Evolutionary conservation across 1,140 invertebrate species (phyloP), one percentile per base, ranked within the genome.

Genomic region (Globodera ellingtonae): DNA sequence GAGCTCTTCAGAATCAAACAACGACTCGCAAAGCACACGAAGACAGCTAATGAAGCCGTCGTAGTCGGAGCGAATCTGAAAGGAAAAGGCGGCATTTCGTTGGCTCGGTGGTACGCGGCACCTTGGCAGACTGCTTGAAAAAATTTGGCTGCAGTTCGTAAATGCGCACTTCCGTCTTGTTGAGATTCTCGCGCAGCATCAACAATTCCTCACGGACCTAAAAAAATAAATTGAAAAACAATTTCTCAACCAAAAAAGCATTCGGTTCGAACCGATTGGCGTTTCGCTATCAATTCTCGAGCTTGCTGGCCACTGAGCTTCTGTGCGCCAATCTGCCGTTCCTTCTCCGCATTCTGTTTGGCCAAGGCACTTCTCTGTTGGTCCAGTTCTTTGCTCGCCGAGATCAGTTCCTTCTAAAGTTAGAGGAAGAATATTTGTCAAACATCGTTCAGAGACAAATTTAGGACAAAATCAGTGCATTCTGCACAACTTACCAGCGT

Each of bases 291-390:
- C 48, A 81, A 46, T n/a, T 24, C 44, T 10, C 81, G 81, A 48
- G 81, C 81, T 44, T 84, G 59, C 6, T 82, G 82, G 1, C 81
- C 81, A 50, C 79, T 82, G 24, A 82, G 73, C 18, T 79, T 66
- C 50, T 82, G 81, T 15, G 18, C 52, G 21, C 46, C 44, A 70
- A 82, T 82, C 44, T 44, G 13, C 6, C 62, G 13, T 47, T 82
- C 81, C 50, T 84, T 82, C 47, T 67, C 69, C 18, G 44, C 15
- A 24, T 76, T 82, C 9, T 78, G 52, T 6, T 47, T n/a, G n/a
- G 50, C 24, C 47, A 82, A 44, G 15, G 3, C 44, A 9, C 9
- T 5, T 4, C 48, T 47, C 7, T 44, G 50, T 35, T 50, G 3
- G 9, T 44, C 24, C 62, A 72, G 48, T 48, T 81, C 82, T n/a